phyloP scores from a whole-genome alignment of 2,888 invertebrate genomes.

The Neoscelio sp. region DNA sequence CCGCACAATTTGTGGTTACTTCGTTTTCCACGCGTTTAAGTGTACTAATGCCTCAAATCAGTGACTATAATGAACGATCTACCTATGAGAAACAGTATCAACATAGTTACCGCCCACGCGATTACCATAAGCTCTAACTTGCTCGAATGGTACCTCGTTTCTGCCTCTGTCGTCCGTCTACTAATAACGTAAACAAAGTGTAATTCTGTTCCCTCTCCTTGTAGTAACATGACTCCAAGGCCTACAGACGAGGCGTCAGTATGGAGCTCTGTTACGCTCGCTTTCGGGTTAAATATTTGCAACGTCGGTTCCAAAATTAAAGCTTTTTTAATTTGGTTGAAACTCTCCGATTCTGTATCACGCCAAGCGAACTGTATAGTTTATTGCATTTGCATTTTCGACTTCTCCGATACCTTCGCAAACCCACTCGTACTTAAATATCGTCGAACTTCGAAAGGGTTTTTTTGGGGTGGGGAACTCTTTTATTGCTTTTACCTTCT shows the following conservation, averaged over 20 bases:
- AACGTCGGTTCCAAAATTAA: background rate
- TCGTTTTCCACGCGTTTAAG: constrained; percentile 17
- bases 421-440: too few species aligned
- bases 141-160: background rate
- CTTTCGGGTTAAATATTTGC: background rate
- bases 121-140: constrained; percentile 13
- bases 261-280: background rate
- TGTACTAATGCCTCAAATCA: constrained; percentile 12
- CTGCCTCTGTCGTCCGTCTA: background rate
- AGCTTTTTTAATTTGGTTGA: background rate
- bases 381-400: too few species aligned
- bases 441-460: too few species aligned
- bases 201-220: background rate
- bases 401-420: too few species aligned
- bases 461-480: too few species aligned
- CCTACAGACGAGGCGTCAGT: background rate
- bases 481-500: constrained; percentile 6
- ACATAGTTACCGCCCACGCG: background rate
- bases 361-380: background rate
- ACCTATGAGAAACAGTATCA: constrained; percentile 1
- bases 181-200: background rate
- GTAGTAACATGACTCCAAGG: background rate
- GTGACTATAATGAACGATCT: constrained; percentile 1
- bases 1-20: constrained; percentile 19
- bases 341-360: background rate